phyloP scores from a whole-genome alignment of 2,113 vertebrate genomes.

The Pseudonaja textilis region DNA sequence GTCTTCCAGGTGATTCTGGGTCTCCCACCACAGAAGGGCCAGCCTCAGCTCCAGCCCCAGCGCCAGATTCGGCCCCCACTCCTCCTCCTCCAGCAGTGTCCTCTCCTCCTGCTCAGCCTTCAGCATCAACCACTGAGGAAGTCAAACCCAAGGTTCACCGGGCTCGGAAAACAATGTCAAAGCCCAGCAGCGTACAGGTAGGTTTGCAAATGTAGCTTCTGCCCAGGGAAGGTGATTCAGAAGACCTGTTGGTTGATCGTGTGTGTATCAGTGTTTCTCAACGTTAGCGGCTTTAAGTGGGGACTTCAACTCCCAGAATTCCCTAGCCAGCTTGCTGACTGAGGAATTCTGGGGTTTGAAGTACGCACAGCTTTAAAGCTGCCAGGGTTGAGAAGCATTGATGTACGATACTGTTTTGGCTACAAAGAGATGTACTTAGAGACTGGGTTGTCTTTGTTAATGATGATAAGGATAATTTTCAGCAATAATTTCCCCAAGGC shows the following conservation, averaged over 20 bases:
- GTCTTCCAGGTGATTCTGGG: constrained; percentile 27
- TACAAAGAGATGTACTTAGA: background rate
- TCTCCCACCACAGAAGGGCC: constrained; percentile 53
- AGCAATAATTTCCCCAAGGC: background rate
- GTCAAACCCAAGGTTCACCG: constrained; percentile 79
- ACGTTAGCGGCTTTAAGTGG: background rate
- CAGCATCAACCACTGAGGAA: constrained; percentile 18
- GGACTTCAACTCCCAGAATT: background rate
- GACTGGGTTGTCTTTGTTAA: background rate
- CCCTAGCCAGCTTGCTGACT: background rate
- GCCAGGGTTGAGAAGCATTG: too few relatives aligned
- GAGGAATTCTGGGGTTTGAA: too few relatives aligned
- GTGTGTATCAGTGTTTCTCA: background rate
- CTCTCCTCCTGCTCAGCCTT: background rate
- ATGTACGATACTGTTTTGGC: background rate
- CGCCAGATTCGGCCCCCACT: constrained; percentile 57
- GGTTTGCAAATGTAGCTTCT: background rate
- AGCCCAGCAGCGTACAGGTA: constrained; percentile 78
- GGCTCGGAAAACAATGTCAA: constrained; percentile 88
- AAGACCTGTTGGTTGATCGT: background rate
- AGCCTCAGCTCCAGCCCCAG: constrained; percentile 43
- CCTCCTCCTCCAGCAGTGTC: background rate
- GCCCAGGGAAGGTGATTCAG: background rate
- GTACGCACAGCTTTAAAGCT: too few relatives aligned
- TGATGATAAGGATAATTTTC: background rate